A percentile compares a stretch with the other conserved stretches of the same genome.
Conservation (phyloP, 1,140 invertebrate species). For the Pomacea maculata region DNA sequence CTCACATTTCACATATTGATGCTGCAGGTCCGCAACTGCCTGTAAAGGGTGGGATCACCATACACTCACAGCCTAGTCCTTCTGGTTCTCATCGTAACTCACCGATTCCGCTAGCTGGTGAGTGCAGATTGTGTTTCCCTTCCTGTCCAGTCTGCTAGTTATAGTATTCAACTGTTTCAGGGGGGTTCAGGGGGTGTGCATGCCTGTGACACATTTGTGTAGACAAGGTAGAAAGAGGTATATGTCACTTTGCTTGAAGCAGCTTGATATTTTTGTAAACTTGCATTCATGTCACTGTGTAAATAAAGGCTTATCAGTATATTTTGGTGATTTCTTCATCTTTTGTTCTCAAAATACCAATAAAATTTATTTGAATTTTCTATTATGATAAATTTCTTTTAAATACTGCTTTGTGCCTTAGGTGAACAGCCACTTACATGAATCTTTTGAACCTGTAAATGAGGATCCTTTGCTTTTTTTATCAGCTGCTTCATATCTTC, state of each 20-base stretch:
- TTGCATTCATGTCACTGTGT: not conserved
- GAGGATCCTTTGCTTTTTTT: no score
- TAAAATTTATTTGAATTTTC: no score
- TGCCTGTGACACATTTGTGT: not conserved
- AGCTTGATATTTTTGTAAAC: not conserved
- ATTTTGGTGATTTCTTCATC: no score
- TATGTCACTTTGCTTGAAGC: not conserved
- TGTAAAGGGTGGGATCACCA: not conserved
- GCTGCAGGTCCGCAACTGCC: not conserved
- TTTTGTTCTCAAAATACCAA: no score
- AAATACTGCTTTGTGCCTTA: no score
- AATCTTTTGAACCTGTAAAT: no score
- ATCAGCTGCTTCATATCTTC: no score
- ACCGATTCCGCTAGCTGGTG: not conserved
- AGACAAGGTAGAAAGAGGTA: not conserved
- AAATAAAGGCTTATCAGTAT: no score
- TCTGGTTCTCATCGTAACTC: conserved; percentile 2
- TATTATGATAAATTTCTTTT: no score
- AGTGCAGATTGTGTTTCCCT: not conserved
- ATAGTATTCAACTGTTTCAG: not conserved
- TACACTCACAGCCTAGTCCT: not conserved
- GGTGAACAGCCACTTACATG: no score
- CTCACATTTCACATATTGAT: not conserved
- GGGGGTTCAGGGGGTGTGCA: not conserved
- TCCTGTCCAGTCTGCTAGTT: not conserved